Percentiles rank a stretch among this genome's conserved stretches.
These are phyloP conservation scores for Fratercula arctica DNA, from an alignment of 2,797 vertebrate genomes.

Conservation along the genomic window DNA sequence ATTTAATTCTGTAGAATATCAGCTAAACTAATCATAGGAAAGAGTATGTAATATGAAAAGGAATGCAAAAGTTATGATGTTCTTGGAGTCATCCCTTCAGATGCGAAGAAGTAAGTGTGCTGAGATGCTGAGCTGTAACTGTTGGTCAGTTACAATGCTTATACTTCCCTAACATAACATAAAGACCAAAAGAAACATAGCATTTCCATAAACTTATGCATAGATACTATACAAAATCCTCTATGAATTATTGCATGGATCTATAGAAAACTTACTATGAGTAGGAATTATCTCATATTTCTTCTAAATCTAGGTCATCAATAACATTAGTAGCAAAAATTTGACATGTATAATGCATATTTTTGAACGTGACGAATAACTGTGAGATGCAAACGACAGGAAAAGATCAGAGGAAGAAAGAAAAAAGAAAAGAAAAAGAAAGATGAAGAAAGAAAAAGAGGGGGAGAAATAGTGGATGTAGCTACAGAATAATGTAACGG, in stretches of 20 bases:
- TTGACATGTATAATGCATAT: not conserved
- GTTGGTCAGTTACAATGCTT: not conserved
- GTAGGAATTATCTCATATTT: not conserved
- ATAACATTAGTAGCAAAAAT: not conserved
- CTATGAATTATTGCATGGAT: not conserved
- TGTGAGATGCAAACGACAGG: not conserved
- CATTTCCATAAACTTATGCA: not conserved
- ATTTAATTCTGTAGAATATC: not conserved
- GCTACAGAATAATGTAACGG: not conserved
- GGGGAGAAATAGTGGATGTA: not conserved
- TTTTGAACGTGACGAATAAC: not conserved
- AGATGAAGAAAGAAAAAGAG: not conserved
- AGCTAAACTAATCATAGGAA: not conserved
- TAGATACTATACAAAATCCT: not conserved
- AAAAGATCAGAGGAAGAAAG: not conserved
- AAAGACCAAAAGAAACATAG: not conserved
- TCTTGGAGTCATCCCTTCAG: not conserved
- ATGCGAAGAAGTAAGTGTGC: not conserved
- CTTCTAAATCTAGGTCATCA: not conserved
- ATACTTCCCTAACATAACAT: not conserved
- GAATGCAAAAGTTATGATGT: not conserved
- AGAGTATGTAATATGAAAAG: not conserved
- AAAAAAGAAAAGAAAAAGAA: not conserved
- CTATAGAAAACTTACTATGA: not conserved
- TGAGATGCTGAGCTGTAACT: not conserved